These are phyloP conservation scores for Cyprinus carpio DNA, from an alignment of 2,113 vertebrate genomes.

Conservation along the genomic window DNA sequence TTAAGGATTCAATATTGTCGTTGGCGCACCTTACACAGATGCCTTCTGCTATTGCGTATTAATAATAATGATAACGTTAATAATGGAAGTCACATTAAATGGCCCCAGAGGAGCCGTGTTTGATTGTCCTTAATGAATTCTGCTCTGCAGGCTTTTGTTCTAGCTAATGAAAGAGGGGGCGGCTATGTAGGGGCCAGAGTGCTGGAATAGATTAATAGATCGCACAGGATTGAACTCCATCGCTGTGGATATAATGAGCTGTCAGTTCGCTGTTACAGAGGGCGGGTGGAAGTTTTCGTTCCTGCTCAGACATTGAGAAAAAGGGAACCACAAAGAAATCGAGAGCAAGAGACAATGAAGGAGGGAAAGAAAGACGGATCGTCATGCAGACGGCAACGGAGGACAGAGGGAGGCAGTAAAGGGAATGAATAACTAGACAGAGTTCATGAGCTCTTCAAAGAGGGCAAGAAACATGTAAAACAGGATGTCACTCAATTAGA, in stretches of 20 bases:
- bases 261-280: conserved; percentile 60
- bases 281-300: conserved; percentile 51
- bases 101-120: conserved; percentile 64
- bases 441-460: conserved; percentile 63
- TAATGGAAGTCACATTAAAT: conserved; percentile 71
- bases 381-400: neutral
- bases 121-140: conserved; percentile 73
- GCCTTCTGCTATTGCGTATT: conserved; percentile 61
- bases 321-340: conserved; percentile 40
- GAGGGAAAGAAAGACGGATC: conserved; percentile 2
- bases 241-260: conserved; percentile 72
- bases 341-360: conserved; percentile 35
- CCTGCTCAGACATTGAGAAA: conserved; percentile 8
- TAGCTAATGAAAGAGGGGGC: conserved; percentile 69
- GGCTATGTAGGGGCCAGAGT: conserved; percentile 50
- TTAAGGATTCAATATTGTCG: conserved; percentile 59
- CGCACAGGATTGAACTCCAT: conserved; percentile 68
- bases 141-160: conserved; percentile 65
- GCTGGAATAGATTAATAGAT: conserved; percentile 72
- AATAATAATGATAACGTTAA: conserved; percentile 72
- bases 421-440: conserved; percentile 43
- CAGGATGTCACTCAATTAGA: conserved; percentile 53
- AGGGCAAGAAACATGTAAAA: conserved; percentile 60
- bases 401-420: conserved; percentile 1
- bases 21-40: conserved; percentile 39